Evolutionary conservation across 2,888 invertebrate genomes (phyloP).

Genomic region (Agrotis ipsilon): DNA sequence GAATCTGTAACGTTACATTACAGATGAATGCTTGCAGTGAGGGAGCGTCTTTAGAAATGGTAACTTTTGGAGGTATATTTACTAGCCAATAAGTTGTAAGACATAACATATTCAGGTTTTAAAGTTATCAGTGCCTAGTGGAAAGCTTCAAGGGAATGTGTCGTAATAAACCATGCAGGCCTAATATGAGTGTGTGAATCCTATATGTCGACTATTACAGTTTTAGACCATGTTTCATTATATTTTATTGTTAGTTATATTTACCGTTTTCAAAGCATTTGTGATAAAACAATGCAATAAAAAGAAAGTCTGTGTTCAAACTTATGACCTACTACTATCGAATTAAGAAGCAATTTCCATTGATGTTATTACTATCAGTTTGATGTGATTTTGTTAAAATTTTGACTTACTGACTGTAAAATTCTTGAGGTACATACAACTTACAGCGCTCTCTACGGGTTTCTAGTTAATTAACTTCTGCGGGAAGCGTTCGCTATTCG

Average conservation of each 20-base stretch:
- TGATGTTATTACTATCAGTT: neutral
- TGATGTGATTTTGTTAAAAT: neutral
- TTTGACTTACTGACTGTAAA: neutral
- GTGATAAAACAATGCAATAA: neutral
- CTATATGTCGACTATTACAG: neutral
- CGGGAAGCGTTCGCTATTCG: neutral
- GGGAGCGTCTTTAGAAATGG: too few relatives aligned
- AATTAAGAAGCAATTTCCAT: too few relatives aligned
- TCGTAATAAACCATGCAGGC: neutral
- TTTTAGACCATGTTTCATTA: neutral
- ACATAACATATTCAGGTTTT: neutral
- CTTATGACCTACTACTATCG: neutral
- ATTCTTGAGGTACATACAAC: neutral
- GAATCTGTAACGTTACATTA: too few relatives aligned
- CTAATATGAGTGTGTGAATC: neutral
- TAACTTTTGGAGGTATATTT: neutral
- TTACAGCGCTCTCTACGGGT: neutral
- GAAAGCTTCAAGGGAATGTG: too few relatives aligned
- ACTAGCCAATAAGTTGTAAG: neutral
- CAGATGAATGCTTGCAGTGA: too few relatives aligned
- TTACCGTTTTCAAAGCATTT: neutral
- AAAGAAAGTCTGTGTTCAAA: neutral
- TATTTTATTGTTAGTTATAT: too few relatives aligned
- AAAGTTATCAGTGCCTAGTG: neutral
- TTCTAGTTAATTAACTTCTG: conserved; percentile 17